Base-by-base conservation (phyloP, 2,888 invertebrate species). In the Archaeoteleia sp. region DNA sequence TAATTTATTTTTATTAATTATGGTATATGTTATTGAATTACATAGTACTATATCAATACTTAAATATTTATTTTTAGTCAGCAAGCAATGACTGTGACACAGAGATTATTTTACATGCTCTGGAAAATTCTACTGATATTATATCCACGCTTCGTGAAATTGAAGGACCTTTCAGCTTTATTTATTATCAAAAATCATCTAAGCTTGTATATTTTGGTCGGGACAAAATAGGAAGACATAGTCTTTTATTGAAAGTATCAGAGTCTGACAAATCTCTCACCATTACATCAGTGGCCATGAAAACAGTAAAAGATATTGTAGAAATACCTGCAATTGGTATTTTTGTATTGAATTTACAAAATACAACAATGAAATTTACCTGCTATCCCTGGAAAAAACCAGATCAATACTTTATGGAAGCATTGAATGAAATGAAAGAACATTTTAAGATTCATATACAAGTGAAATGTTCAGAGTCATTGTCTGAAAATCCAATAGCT, bases 191-290 rank as follows among this genome's bases (percentile, higher is more conserved):
- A 78, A 90, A 88, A 78, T 43, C 71, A 2, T 84, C 81, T 0
- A 85, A 88, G 32, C 81, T 83, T 8, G 74, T 97, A 30, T 95
- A 93, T 87, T 95, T 97, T 86, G 92, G 92, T 1, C 88, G 97
- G 79, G 97, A 98, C 85, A 88, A 88, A 72, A 90, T 95, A 81
- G 97, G 97, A 27, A 88, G 97, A 72, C 92, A 94, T 78, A 95
- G 96, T 82, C 86, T 98, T 39, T 85, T 97, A 30, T 84, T 93
- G 39, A 88, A 90, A 73, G 84, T 86, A 74, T 81, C 83, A 65
- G 73, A 86, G 7, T 75, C 72, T n/a, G 1, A 51, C 29, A 70
- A 74, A 10, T 49, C 70, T 25, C 20, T 80, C 40, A 74, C 74
- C 20, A 34, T 83, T 34, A 72, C 78, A 40, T 82, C 82, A 14